These are phyloP conservation scores for Rhynchomys soricoides DNA, from an alignment of 2,113 vertebrate species.

Conservation along the genomic window DNA sequence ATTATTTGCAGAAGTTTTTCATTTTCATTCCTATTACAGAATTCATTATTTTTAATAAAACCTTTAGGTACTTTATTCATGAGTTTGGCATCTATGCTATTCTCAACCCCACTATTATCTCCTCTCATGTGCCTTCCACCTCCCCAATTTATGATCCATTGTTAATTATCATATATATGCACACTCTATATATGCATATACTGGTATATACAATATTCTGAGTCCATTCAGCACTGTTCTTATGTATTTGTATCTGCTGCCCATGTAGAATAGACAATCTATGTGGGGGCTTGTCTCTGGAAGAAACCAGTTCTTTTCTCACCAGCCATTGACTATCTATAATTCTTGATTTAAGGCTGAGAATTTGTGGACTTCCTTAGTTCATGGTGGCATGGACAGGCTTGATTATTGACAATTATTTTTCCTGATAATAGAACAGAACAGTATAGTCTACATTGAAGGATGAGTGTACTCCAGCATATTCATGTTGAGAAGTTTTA, in stretches of 20 bases:
- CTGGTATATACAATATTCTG: neutral
- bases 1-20: neutral
- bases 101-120: neutral
- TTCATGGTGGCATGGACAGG: neutral
- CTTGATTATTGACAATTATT: neutral
- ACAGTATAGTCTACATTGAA: neutral
- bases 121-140: neutral
- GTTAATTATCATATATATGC: neutral
- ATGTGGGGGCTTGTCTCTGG: neutral
- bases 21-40: neutral
- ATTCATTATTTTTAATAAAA: neutral
- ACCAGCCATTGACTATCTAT: neutral
- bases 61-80: neutral
- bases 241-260: neutral
- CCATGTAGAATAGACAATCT: neutral
- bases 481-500: neutral
- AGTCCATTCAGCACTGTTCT: neutral
- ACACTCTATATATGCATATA: neutral
- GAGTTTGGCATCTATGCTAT: neutral
- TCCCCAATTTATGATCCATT: neutral
- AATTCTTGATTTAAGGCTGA: neutral
- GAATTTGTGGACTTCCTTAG: neutral
- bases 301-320: neutral
- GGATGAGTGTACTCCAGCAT: too few relatives aligned
- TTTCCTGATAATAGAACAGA: neutral